A percentile compares a stretch with the other conserved stretches of the same genome.
Conservation (phyloP, 2,888 invertebrate genomes). For the Litoditis marina region DNA sequence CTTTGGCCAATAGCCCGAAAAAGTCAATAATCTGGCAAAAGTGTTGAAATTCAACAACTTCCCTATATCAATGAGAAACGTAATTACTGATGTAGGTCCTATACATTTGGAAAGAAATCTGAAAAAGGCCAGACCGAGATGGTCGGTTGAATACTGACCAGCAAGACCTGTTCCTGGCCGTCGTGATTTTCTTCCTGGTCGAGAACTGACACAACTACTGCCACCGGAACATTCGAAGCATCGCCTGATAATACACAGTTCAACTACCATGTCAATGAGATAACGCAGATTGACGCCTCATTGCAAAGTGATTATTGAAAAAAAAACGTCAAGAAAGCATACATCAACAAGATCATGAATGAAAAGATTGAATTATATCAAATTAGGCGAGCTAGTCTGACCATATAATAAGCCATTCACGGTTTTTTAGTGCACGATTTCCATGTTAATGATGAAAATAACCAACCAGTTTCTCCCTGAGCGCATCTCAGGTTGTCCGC, state of each 20-base stretch:
- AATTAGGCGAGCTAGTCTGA: background rate
- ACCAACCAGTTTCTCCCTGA: background rate
- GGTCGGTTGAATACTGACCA: constrained; percentile 32
- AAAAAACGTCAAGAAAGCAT: too few relatives aligned
- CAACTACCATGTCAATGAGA: too few relatives aligned
- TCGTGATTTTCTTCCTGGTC: constrained; percentile 98
- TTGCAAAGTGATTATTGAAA: too few relatives aligned
- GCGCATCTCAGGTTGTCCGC: constrained; percentile 64
- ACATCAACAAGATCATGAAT: too few relatives aligned
- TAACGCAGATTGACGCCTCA: too few relatives aligned
- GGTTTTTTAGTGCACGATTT: too few relatives aligned
- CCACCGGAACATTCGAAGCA: constrained; percentile 67
- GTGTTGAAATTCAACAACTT: too few relatives aligned
- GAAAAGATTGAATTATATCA: too few relatives aligned
- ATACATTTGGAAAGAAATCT: too few relatives aligned
- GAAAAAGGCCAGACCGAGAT: too few relatives aligned
- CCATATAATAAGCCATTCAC: background rate
- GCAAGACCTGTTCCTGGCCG: constrained; percentile 83
- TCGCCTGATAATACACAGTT: background rate
- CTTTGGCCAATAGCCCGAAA: background rate
- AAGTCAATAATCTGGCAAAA: background rate
- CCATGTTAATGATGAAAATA: background rate
- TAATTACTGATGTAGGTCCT: too few relatives aligned
- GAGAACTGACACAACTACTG: constrained; percentile 87
- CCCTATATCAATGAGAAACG: too few relatives aligned